Conservation (phyloP, 2,888 invertebrate genomes). For the Cylindroiulus punctatus region DNA sequence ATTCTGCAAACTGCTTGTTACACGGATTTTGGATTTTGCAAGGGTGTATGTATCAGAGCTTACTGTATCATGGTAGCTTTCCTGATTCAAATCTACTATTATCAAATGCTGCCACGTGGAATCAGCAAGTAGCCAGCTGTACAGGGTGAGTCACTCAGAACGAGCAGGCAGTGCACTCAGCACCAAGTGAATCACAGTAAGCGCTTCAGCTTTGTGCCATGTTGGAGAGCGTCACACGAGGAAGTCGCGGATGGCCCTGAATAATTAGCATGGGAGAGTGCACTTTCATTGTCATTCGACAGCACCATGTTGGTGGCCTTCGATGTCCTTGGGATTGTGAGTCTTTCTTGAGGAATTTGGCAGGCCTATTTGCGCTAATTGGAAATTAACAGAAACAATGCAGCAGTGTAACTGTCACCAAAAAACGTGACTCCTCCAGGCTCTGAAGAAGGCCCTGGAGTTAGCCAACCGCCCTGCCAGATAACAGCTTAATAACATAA, state of each 20-base stretch:
- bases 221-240: neutral
- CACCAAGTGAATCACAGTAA: constrained; percentile 15
- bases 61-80: no score
- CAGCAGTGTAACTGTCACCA: constrained; percentile 10
- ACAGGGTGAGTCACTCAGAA: neutral
- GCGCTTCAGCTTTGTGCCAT: neutral
- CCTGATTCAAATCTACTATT: no score
- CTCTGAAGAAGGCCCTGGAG: constrained; percentile 14
- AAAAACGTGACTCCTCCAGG: constrained; percentile 13
- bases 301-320: constrained; percentile 1
- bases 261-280: constrained; percentile 27
- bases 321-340: constrained; percentile 15
- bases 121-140: neutral
- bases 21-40: no score
- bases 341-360: constrained; percentile 2
- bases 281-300: constrained; percentile 12
- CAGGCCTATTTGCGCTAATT: neutral
- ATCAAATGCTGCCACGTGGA: no score
- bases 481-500: constrained; percentile 3
- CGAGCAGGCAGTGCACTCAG: neutral
- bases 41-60: no score
- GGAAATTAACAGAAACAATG: constrained; percentile 20
- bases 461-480: neutral
- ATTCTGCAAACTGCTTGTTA: no score
- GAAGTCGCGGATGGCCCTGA: constrained; percentile 4